Percentiles rank a stretch among this genome's conserved stretches.
Evolutionary conservation across 2,888 invertebrate genomes (phyloP).

Genomic region (Melinaea marsaeus): DNA sequence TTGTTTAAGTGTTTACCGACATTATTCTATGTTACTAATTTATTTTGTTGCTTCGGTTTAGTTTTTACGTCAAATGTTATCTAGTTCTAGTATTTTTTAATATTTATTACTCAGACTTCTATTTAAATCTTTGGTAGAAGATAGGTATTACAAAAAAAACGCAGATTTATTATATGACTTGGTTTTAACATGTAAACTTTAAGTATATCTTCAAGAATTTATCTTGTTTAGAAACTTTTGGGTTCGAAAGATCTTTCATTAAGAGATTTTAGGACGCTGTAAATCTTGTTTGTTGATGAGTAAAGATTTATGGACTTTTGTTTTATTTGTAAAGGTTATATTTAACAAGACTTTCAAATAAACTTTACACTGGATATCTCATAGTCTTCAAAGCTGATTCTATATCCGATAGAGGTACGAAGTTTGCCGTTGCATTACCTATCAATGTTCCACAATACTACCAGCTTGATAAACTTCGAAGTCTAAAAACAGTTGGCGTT

Average conservation of each 20-base stretch:
- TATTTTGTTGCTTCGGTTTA: neutral
- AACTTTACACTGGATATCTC: slow-evolving; percentile 12
- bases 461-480: slow-evolving; percentile 15
- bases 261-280: neutral
- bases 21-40: slow-evolving; percentile 16
- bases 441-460: slow-evolving; percentile 17
- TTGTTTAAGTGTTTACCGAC: slow-evolving; percentile 25
- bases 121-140: neutral
- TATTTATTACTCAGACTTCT: neutral
- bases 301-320: slow-evolving; percentile 7
- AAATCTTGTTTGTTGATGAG: neutral
- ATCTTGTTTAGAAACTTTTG: neutral
- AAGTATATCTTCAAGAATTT: neutral
- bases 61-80: neutral
- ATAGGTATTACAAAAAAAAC: neutral
- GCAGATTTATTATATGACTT: neutral
- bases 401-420: slow-evolving; percentile 16
- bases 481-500: slow-evolving; percentile 18
- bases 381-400: slow-evolving; percentile 13
- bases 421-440: slow-evolving; percentile 15
- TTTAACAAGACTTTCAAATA: neutral
- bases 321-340: neutral
- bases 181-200: neutral
- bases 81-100: neutral
- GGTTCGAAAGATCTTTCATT: slow-evolving; percentile 3